These are phyloP conservation scores for Hydraecia micacea DNA, from an alignment of 2,888 invertebrate species.

Conservation along the genomic window DNA sequence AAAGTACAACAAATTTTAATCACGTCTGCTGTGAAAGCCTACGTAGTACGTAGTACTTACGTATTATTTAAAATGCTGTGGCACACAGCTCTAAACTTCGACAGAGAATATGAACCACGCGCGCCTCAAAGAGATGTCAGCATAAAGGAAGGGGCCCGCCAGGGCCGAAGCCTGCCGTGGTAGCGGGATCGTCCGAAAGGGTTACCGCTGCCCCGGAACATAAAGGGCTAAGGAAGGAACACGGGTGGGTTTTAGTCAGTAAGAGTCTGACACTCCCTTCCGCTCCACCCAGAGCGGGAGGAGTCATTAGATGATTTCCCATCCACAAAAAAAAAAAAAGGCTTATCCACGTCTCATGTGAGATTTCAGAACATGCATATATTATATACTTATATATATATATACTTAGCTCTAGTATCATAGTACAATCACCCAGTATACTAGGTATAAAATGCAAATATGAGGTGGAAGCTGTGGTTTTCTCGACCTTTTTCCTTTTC, in stretches of 20 bases:
- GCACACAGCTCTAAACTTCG: slow-evolving; percentile 31
- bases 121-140: too few relatives aligned
- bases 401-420: not conserved
- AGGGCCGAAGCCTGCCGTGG: too few relatives aligned
- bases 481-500: not conserved
- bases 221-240: too few relatives aligned
- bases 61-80: slow-evolving; percentile 58
- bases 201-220: too few relatives aligned
- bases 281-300: too few relatives aligned
- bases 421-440: too few relatives aligned
- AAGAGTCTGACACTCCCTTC: too few relatives aligned
- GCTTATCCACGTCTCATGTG: not conserved
- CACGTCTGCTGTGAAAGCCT: not conserved
- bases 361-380: not conserved
- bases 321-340: too few relatives aligned
- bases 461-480: not conserved
- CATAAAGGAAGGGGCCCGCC: too few relatives aligned
- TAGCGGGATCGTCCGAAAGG: too few relatives aligned
- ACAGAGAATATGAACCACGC: slow-evolving; percentile 42
- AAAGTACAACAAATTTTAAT: slow-evolving; percentile 26
- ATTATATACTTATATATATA: not conserved
- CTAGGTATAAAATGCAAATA: not conserved
- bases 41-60: not conserved
- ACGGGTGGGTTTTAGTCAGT: too few relatives aligned
- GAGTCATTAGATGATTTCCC: too few relatives aligned